Evolutionary conservation across 2,888 invertebrate genomes (phyloP).

Genomic region (Alloplasta piceator): DNA sequence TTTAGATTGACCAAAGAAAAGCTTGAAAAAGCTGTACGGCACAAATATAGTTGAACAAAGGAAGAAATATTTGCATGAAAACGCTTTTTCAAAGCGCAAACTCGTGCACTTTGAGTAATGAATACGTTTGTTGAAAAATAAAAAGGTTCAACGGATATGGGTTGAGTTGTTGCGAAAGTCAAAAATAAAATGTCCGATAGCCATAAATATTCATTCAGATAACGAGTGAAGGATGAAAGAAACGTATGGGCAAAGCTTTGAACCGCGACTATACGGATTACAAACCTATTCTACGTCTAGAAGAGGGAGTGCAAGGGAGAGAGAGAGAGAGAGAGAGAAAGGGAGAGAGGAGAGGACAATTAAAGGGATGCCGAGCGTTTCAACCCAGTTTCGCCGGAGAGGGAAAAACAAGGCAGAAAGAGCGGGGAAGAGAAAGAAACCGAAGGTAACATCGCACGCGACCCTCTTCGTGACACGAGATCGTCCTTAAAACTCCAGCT

Average conservation of each 20-base stretch:
- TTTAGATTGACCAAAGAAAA: too few relatives aligned
- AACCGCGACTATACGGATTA: slow-evolving; percentile 51
- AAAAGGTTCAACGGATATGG: background rate
- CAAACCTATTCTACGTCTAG: slow-evolving; percentile 8
- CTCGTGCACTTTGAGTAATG: too few relatives aligned
- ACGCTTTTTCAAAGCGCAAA: too few relatives aligned
- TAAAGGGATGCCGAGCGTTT: slow-evolving; percentile 74
- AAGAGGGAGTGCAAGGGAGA: slow-evolving; percentile 4
- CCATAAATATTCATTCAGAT: slow-evolving; percentile 44
- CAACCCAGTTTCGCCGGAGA: slow-evolving; percentile 73
- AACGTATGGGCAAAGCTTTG: slow-evolving; percentile 24
- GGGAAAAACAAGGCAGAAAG: slow-evolving; percentile 26
- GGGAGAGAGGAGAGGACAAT: slow-evolving; percentile 64
- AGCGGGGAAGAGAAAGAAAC: background rate
- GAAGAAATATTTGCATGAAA: too few relatives aligned
- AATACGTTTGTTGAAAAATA: background rate
- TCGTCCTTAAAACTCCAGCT: slow-evolving; percentile 71
- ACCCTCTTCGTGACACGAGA: slow-evolving; percentile 76
- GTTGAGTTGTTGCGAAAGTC: slow-evolving; percentile 32
- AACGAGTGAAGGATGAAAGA: slow-evolving; percentile 21
- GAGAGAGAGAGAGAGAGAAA: slow-evolving; percentile 28
- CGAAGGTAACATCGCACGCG: slow-evolving; percentile 73
- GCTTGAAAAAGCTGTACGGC: too few relatives aligned
- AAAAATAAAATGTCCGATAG: slow-evolving; percentile 47
- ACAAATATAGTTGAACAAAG: too few relatives aligned